A percentile compares a stretch with the other conserved stretches of the same genome.
Evolutionary conservation across 2,797 vertebrate genomes (phyloP).

Genomic region (Pantherophis alleghaniensis): DNA sequence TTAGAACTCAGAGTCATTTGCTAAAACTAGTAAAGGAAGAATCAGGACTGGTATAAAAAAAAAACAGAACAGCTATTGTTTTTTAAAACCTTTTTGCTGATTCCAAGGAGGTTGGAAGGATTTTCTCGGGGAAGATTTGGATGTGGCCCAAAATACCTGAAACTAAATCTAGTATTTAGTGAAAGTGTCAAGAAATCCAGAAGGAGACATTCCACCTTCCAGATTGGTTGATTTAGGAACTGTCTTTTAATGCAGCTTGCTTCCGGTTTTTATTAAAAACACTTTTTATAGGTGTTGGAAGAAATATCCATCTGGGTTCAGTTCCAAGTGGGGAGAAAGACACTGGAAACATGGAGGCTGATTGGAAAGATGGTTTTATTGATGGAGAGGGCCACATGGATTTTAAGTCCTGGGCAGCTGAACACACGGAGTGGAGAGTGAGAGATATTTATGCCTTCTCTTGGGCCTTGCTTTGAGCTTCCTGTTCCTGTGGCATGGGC

Average conservation of each 20-base stretch:
- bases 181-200: neutral
- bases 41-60: neutral
- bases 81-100: neutral
- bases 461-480: too few species aligned
- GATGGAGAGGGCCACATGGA: too few species aligned
- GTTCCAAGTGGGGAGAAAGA: too few species aligned
- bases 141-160: neutral
- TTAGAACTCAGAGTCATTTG: neutral
- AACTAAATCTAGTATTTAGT: neutral
- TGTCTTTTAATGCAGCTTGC: neutral
- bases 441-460: too few species aligned
- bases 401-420: too few species aligned
- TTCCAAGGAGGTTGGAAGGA: neutral
- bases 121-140: neutral
- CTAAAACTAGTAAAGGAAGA: neutral
- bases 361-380: too few species aligned
- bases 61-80: neutral
- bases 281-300: neutral
- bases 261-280: neutral
- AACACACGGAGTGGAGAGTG: too few species aligned
- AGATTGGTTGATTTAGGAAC: neutral
- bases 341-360: too few species aligned
- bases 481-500: too few species aligned
- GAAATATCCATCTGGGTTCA: too few species aligned
- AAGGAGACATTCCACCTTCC: neutral